A percentile compares a stretch with the other conserved stretches of the same genome.
Conservation (phyloP, 2,113 vertebrate species). For the Hippocampus comes region DNA sequence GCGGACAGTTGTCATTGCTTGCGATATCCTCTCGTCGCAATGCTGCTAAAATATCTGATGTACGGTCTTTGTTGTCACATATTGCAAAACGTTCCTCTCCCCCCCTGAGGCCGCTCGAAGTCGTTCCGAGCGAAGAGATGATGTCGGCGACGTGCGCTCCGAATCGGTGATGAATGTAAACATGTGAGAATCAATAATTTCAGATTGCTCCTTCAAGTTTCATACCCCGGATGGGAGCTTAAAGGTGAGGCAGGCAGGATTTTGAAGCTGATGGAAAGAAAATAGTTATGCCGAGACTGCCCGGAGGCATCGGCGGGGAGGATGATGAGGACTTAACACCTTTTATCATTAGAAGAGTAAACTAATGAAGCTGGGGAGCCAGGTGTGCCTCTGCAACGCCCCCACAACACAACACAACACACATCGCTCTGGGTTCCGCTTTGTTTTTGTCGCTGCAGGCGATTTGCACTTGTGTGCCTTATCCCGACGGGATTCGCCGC, state of each 20-base stretch:
- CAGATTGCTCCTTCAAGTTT: conserved; percentile 15
- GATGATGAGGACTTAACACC: conserved; percentile 25
- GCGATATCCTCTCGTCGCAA: neutral
- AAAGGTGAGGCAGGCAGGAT: conserved; percentile 18
- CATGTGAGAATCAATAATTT: conserved; percentile 24
- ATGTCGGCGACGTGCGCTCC: neutral
- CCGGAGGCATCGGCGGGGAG: conserved; percentile 22
- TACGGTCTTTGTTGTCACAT: conserved; percentile 2
- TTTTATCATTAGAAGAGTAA: conserved; percentile 9
- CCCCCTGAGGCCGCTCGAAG: neutral
- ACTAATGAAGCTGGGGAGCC: conserved; percentile 6
- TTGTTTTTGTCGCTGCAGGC: conserved; percentile 16
- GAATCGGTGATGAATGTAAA: conserved; percentile 7
- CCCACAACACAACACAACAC: neutral
- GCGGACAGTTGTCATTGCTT: neutral
- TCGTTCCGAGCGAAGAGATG: neutral
- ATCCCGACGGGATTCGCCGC: neutral
- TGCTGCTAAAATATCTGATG: neutral
- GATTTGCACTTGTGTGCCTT: neutral
- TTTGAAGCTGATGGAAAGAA: conserved; percentile 9
- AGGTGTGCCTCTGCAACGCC: neutral
- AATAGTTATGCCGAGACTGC: conserved; percentile 16
- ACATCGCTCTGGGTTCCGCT: conserved; percentile 27
- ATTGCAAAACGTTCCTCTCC: neutral
- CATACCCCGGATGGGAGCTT: neutral